Conservation (phyloP, 2,113 vertebrate genomes). For the Rhagologus leucostigma region DNA sequence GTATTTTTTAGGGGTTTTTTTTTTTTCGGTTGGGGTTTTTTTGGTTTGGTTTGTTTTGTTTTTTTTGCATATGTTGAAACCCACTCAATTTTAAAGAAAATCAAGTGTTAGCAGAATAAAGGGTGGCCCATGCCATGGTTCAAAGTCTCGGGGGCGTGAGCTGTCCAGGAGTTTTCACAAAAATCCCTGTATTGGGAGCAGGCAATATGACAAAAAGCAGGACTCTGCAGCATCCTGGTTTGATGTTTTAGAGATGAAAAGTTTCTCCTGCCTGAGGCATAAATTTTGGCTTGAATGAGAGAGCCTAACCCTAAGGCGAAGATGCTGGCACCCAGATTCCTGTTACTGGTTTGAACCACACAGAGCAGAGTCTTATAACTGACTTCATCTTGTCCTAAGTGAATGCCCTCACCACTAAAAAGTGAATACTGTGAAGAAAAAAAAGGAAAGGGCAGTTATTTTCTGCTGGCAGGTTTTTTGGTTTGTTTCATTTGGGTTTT, state of each 20-base stretch:
- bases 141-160: neutral
- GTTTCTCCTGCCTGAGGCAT: constrained; percentile 1
- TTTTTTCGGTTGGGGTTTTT: neutral
- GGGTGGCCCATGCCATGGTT: neutral
- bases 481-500: neutral
- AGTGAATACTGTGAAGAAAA: neutral
- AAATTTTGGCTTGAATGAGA: constrained; percentile 31
- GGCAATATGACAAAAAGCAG: neutral
- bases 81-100: neutral
- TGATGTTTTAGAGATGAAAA: constrained; percentile 16
- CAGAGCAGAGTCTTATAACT: neutral
- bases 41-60: neutral
- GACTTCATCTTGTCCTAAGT: neutral
- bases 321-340: neutral
- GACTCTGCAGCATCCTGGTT: neutral
- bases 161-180: neutral
- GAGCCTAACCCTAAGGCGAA: neutral
- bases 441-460: neutral
- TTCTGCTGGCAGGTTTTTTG: neutral
- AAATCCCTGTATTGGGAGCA: neutral
- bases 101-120: neutral
- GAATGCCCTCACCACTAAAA: neutral
- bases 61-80: neutral
- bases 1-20: neutral
- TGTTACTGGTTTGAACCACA: neutral